Evolutionary conservation across 2,113 vertebrate genomes (phyloP).

Genomic region (Erythrocercus mccallii): DNA sequence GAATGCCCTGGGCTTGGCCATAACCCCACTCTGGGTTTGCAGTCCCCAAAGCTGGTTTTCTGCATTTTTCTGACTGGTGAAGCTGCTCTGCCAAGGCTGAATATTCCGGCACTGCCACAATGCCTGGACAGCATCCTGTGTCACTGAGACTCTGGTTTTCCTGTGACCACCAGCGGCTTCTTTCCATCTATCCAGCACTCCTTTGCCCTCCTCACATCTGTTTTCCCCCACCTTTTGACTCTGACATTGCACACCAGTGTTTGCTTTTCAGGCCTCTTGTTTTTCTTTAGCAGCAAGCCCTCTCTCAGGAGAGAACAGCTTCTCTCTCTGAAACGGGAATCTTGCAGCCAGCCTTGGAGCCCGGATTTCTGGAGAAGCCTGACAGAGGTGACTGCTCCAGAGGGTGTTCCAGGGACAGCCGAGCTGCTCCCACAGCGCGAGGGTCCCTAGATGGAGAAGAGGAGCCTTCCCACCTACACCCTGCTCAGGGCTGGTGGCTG

Average conservation of each 20-base stretch:
- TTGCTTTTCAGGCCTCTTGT: background rate
- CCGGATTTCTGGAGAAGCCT: background rate
- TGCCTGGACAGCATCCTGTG: background rate
- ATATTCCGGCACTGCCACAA: background rate
- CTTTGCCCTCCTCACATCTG: background rate
- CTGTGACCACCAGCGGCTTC: background rate
- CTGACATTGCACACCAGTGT: background rate
- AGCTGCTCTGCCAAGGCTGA: background rate
- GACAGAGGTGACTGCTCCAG: accelerated
- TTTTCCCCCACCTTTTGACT: background rate
- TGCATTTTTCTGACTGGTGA: background rate
- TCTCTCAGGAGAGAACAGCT: background rate
- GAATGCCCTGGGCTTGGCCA: background rate
- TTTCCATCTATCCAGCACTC: background rate
- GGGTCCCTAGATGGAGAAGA: background rate
- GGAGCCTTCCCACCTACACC: background rate
- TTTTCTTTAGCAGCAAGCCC: background rate
- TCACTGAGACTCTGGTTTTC: background rate
- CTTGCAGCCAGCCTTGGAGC: background rate
- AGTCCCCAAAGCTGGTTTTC: background rate
- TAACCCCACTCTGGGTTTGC: background rate
- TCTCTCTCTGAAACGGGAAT: background rate
- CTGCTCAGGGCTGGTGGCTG: background rate
- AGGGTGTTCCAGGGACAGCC: background rate
- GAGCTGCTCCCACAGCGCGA: accelerated